phyloP scores from a whole-genome alignment of 1,140 invertebrate species.

The Rhyacophila brunnea region DNA sequence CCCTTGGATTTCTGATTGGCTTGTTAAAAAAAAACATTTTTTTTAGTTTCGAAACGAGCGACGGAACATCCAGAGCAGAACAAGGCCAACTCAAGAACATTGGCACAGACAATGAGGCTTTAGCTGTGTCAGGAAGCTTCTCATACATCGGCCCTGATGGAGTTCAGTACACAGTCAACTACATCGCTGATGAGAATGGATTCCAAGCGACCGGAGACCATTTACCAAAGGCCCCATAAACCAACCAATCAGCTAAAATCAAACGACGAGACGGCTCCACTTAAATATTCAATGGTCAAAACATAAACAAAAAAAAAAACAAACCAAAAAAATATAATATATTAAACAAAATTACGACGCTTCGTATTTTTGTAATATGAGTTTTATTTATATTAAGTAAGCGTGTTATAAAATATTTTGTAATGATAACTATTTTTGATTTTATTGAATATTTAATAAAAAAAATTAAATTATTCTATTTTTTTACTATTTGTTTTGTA shows the following conservation, averaged over 20 bases:
- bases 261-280: too few relatives aligned
- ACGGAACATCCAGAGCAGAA: conserved; percentile 59
- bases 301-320: too few relatives aligned
- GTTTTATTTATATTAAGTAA: not conserved
- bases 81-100: conserved; percentile 55
- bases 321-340: too few relatives aligned
- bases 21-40: not conserved
- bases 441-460: conserved; percentile 1
- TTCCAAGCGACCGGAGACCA: conserved; percentile 66
- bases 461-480: not conserved
- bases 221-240: conserved; percentile 47
- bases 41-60: conserved; percentile 59
- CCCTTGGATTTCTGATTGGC: too few relatives aligned
- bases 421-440: not conserved
- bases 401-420: not conserved
- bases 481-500: not conserved
- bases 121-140: conserved; percentile 60
- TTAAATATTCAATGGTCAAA: too few relatives aligned
- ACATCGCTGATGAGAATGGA: conserved; percentile 55
- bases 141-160: conserved; percentile 66
- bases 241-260: not conserved
- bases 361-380: not conserved
- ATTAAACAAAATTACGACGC: too few relatives aligned
- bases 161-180: conserved; percentile 63
- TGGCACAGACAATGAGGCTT: conserved; percentile 60